Base-by-base conservation (phyloP, 2,797 vertebrate genomes). In the Gallinago nigripennis region DNA sequence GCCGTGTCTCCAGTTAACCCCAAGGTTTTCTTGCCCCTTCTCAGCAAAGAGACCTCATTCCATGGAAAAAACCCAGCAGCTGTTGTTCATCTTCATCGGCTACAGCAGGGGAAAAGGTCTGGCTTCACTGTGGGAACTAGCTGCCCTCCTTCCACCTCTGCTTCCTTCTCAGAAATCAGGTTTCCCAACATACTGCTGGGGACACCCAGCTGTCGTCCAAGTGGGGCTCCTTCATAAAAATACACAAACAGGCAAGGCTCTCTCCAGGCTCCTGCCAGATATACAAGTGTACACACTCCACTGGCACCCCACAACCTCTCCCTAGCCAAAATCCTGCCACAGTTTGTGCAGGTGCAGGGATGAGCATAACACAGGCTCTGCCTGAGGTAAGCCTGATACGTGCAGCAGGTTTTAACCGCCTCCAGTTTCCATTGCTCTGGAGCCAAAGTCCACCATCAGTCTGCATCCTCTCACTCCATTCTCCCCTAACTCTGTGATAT, bases 101-200 rank as follows among this genome's bases (percentile, higher is more conserved):
- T 78, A 35, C 50, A 79, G 53, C 31, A 87, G 75, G 50, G 10
- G 0, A 72, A 91, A 87, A 84, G 54, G 25, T 82, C 91, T 76
- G 41, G 27, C 58, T 95, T 50, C 58, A 30, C 54, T 76, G 82
- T 94, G 94, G 75, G 84, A 95, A 93, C 53, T 24, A 71, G 50
- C 35, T 94, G 82, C 82, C 71, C 90, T 81, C 72, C 35, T 90
- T 93, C 90, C 61, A 92, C 65, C 54, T 82, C 81, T 88, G 60
- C 43, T 90, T 80, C 65, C 33, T 91, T 72, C 85, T 94, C 88
- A 81, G 88, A 93, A 92, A 65, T 82, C 84, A 92, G 81, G 86
- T 92, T 89, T 95, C 61, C 46, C 54, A 91, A 10, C 57, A 61
- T 21, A 14, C n/a, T 87, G 20, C 68, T 6, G 27, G 50, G 46